Percentiles rank a stretch among this genome's conserved stretches.
Conservation (phyloP, 2,797 vertebrate genomes). For the Oceanodroma leucorhoa region DNA sequence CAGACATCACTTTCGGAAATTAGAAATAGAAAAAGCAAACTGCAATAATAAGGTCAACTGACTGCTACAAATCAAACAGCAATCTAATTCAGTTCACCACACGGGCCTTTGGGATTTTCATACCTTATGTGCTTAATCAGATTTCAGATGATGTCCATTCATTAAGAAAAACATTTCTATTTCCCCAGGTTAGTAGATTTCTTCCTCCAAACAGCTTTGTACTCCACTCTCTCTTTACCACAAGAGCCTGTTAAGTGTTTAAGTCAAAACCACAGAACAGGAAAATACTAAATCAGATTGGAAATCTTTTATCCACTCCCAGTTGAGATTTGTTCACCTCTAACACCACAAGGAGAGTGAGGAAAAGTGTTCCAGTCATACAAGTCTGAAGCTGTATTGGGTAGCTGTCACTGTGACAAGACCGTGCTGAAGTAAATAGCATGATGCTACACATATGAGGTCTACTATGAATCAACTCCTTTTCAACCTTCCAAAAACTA, state of each 20-base stretch:
- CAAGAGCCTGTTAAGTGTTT: not conserved
- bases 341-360: not conserved
- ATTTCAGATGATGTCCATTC: not conserved
- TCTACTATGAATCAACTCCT: not conserved
- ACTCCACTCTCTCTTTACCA: not conserved
- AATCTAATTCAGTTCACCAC: not conserved
- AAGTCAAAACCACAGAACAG: conserved; percentile 1
- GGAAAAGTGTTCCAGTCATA: not conserved
- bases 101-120: not conserved
- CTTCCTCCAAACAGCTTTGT: not conserved
- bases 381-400: not conserved
- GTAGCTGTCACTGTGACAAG: not conserved
- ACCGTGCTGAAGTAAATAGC: not conserved
- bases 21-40: not conserved
- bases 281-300: not conserved
- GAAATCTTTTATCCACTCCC: not conserved
- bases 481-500: not conserved
- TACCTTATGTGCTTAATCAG: not conserved
- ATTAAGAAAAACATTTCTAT: not conserved
- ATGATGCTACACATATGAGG: not conserved
- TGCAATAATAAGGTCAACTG: not conserved
- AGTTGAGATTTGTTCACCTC: not conserved
- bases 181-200: not conserved
- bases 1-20: not conserved
- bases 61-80: not conserved